Evolutionary conservation across 2,113 vertebrate genomes (phyloP), one percentile per base, ranked within the genome.

Genomic region (Chlamydotis undulata): DNA sequence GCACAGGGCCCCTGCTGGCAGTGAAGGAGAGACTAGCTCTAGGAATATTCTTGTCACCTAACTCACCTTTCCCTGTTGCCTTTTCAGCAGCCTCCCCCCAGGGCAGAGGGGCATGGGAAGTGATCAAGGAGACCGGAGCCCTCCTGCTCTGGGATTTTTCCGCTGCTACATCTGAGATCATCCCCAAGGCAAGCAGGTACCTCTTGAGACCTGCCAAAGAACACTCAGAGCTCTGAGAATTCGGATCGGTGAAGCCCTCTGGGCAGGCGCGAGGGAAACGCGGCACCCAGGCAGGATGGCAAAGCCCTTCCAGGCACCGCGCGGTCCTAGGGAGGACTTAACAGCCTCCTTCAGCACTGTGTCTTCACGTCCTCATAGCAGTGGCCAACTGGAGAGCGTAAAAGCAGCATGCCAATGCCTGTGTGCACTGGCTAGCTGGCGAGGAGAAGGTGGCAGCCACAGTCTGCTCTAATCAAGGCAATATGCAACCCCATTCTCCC

Each of bases 121-220:
- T 76, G 92, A 95, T 65, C 95, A 97, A 94, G 89, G 73, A 96
- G 95, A 94, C 80, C 1, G 87, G 91, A 97, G 90, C 95, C 95
- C 94, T 94, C 80, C 95, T 95, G 94, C 96, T 97, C 96, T 93
- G 95, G 86, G 95, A 91, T 92, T 94, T 96, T 96, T 97, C 95
- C 94, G 53, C 90, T 95, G 92, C 96, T 96, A 95, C 94, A 95
- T 96, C 96, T 95, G 94, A 89, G 79, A 90, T 94, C 95, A 96
- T 96, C 90, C 94, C 96, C 96, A 96, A 90, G 92, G 96, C 82
- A 93, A 95, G 94, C 96, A 96, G 96, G 96, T 96, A 94, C 93
- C 92, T 96, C 96, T 95, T 2, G 87, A 96, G 93, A 96, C 96
- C 96, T 97, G 96, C 96, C 96, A 97, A 96, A 96, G 95, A 93